These are phyloP conservation scores for Perognathus longimembris DNA, from an alignment of 2,113 vertebrate genomes.

Conservation along the genomic window DNA sequence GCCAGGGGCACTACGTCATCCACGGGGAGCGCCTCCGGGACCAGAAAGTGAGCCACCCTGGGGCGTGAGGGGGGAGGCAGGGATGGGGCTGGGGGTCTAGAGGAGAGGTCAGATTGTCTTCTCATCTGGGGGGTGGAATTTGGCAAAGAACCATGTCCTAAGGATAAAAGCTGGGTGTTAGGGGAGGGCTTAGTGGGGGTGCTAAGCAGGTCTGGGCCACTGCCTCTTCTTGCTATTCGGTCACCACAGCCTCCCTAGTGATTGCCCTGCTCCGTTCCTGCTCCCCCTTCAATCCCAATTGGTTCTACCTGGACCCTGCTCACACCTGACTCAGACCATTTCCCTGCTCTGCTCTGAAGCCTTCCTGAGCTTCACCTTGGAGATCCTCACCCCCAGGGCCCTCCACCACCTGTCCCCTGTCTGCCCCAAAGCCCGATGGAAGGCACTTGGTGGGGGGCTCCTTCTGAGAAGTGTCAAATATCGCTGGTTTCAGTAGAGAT, in stretches of 20 bases:
- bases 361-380: constrained; percentile 41
- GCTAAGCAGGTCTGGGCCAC: neutral
- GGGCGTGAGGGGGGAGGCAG: constrained; percentile 55
- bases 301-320: constrained; percentile 21
- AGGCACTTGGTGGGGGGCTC: neutral
- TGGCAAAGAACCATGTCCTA: neutral
- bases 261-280: neutral
- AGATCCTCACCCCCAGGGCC: neutral
- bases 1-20: constrained; percentile 92
- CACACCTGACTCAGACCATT: neutral
- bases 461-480: neutral
- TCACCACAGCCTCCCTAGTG: neutral
- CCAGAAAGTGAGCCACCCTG: constrained; percentile 92
- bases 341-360: constrained; percentile 40
- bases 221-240: neutral
- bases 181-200: neutral
- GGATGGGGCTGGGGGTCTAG: constrained; percentile 49
- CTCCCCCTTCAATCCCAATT: neutral
- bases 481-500: neutral
- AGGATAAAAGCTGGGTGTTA: constrained; percentile 14
- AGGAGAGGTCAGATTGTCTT: neutral
- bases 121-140: neutral
- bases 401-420: neutral
- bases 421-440: constrained; percentile 40
- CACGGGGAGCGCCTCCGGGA: constrained; percentile 94